Percentiles rank a stretch among this genome's conserved stretches.
Evolutionary conservation across 2,797 vertebrate genomes (phyloP).

Genomic region (Onychomys leucogaster): DNA sequence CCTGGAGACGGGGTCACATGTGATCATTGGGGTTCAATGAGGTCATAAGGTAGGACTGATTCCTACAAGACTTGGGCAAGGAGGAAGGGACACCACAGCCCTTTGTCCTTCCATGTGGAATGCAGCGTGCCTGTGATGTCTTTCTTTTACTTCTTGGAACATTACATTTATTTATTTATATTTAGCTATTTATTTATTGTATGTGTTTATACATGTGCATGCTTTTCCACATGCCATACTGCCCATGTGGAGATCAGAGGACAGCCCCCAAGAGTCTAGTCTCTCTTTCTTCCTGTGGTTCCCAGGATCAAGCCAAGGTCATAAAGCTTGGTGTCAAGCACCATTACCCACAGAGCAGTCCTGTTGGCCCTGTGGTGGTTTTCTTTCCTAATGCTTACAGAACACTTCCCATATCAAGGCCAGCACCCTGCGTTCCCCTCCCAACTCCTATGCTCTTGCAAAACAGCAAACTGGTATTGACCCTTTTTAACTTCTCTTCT

Average conservation of each 20-base stretch:
- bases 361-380: not conserved
- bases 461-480: not conserved
- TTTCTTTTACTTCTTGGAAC: not conserved
- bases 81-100: rapidly evolving
- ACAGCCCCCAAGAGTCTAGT: not conserved
- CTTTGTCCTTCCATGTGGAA: not conserved
- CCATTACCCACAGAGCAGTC: not conserved
- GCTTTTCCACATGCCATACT: not conserved
- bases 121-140: not conserved
- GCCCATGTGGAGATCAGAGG: no score
- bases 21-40: not conserved
- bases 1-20: no score
- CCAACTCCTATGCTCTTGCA: not conserved
- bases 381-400: not conserved
- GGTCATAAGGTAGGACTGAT: no score
- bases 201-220: not conserved
- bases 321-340: not conserved
- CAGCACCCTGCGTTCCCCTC: not conserved
- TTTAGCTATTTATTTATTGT: no score
- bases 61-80: not conserved
- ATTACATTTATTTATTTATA: not conserved
- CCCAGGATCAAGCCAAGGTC: not conserved
- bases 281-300: not conserved
- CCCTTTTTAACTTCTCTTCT: not conserved
- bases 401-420: not conserved